phyloP scores from a whole-genome alignment of 2,888 invertebrate genomes.

The Ophion obscuratus region DNA sequence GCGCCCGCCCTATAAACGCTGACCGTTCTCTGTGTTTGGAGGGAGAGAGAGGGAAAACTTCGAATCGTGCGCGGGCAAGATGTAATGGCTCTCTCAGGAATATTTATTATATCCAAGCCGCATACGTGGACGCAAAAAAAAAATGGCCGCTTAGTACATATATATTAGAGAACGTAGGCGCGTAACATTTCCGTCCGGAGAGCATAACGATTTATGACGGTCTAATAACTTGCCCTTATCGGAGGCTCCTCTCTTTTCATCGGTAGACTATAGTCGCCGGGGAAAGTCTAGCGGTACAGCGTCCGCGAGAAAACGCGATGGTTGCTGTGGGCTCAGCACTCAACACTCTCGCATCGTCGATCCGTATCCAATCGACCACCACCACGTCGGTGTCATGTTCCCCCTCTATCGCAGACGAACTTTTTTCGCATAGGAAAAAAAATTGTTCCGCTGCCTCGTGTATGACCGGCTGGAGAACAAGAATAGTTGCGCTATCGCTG shows the following conservation, averaged over 20 bases:
- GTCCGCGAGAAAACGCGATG: constrained; percentile 3
- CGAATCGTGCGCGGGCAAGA: constrained; percentile 38
- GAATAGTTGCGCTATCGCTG: neutral
- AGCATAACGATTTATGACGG: constrained; percentile 70
- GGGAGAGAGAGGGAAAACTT: constrained; percentile 9
- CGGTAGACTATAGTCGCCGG: constrained; percentile 42
- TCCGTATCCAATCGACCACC: neutral
- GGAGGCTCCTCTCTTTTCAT: constrained; percentile 61
- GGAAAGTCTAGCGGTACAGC: constrained; percentile 42
- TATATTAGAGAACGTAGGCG: constrained; percentile 54
- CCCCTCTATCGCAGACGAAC: constrained; percentile 53
- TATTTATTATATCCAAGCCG: constrained; percentile 67
- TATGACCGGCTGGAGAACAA: constrained; percentile 20
- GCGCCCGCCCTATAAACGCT: constrained; percentile 51
- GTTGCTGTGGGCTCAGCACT: constrained; percentile 15
- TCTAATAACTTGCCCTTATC: constrained; percentile 71
- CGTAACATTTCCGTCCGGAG: constrained; percentile 65
- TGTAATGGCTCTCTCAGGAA: constrained; percentile 56
- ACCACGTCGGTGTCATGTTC: constrained; percentile 24
- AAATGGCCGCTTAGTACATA: constrained; percentile 11
- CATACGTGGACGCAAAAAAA: constrained; percentile 36
- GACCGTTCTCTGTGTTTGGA: constrained; percentile 42
- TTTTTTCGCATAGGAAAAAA: constrained; percentile 32
- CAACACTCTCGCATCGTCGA: constrained; percentile 29
- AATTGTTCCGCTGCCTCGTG: constrained; percentile 35